Percentiles rank a stretch among this genome's conserved stretches.
phyloP scores from a whole-genome alignment of 2,888 invertebrate genomes.

The Melanargia galathea region DNA sequence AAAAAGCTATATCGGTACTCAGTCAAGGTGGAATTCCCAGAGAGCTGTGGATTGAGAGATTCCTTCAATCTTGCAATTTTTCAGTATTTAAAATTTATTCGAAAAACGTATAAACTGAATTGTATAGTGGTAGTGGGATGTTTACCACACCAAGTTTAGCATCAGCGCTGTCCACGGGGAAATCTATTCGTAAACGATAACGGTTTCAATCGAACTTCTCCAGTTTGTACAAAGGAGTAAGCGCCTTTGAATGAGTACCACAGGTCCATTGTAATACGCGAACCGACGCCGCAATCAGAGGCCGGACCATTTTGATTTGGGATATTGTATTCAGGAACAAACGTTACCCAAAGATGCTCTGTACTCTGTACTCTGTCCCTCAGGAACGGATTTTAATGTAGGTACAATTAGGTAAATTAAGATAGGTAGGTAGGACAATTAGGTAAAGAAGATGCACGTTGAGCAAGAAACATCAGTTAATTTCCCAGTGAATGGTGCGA shows the following conservation, averaged over 20 bases:
- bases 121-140: background rate
- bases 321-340: slow-evolving; percentile 13
- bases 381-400: too few species aligned
- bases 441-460: too few species aligned
- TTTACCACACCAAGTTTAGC: background rate
- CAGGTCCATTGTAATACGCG: slow-evolving; percentile 14
- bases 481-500: too few species aligned
- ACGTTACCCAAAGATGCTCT: slow-evolving; percentile 5
- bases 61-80: too few species aligned
- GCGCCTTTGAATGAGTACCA: slow-evolving; percentile 13
- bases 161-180: slow-evolving; percentile 5
- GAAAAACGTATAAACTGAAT: too few species aligned
- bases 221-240: slow-evolving; percentile 18
- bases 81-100: too few species aligned
- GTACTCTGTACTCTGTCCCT: background rate
- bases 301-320: slow-evolving; percentile 12
- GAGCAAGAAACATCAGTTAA: too few species aligned
- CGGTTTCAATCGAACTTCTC: slow-evolving; percentile 5
- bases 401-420: too few species aligned
- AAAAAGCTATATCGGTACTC: too few species aligned
- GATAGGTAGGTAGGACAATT: too few species aligned
- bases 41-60: too few species aligned
- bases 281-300: slow-evolving; percentile 6
- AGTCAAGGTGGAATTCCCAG: too few species aligned
- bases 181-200: slow-evolving; percentile 15